Evolutionary conservation across 2,113 vertebrate genomes (phyloP).

Genomic region (Strigops habroptila): DNA sequence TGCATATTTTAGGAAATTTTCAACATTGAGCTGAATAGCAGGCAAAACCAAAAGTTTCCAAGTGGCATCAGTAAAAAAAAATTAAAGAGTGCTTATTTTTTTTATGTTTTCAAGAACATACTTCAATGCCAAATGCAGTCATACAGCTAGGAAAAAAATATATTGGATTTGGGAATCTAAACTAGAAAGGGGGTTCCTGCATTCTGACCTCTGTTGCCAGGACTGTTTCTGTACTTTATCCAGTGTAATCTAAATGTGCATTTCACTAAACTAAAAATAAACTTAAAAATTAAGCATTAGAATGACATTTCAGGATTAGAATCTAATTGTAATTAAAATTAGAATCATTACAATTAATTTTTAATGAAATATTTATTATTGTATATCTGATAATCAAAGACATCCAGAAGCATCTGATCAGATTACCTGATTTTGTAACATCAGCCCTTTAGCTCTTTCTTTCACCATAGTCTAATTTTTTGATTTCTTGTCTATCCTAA

Average conservation of each 20-base stretch:
- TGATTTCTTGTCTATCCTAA: background rate
- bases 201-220: background rate
- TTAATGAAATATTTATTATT: background rate
- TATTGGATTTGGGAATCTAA: background rate
- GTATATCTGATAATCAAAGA: background rate
- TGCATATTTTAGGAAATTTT: background rate
- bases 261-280: background rate
- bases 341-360: background rate
- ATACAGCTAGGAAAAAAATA: background rate
- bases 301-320: background rate
- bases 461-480: background rate
- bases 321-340: background rate
- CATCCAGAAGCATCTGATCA: background rate
- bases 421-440: background rate
- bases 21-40: background rate
- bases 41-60: background rate
- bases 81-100: background rate
- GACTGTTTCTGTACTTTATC: background rate
- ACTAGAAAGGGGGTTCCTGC: background rate
- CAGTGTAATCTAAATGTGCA: background rate
- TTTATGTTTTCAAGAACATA: background rate
- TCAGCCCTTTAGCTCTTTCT: background rate
- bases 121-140: background rate
- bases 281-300: rapidly evolving
- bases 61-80: background rate